Base-by-base conservation (phyloP, 2,888 invertebrate species). In the Drosophila anceps region DNA sequence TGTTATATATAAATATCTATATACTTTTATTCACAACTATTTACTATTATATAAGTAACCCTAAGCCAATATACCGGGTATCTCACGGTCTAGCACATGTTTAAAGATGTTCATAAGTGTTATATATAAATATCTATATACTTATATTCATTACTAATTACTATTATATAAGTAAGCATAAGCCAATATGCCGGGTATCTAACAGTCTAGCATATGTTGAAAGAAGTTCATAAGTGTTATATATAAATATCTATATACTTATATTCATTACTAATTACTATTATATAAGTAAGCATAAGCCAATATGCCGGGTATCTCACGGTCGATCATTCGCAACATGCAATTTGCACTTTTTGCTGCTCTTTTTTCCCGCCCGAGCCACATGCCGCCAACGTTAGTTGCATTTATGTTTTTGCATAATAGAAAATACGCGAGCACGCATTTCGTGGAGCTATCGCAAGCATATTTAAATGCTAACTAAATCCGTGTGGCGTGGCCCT, bases 391-490 rank as follows among this genome's bases (percentile, higher is more conserved):
- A 1, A 35, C 72, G 77, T 71, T 75, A 84, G 89, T 84, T 78
- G 75, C 83, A 88, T 81, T 88, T 88, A 76, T 86, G 73, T 65
- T 81, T 88, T 79, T 77, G 73, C 77, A 76, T 76, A 82, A 80
- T 74, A 71, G 77, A 68, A 67, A 58, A 69, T 69, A 53, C 15
- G 44, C 29, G 27, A 39, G 31, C 31, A 33, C 59, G 44, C 55
- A 13, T 24, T 48, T 31, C 8, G 24, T 37, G 27, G 24, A 58
- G 61, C 79, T 76, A 75, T 80, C 75, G 69, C 61, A 67, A 61
- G 71, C 69, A 69, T 70, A 74, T 84, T 84, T 87, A 82, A 89
- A 87, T 89, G 85, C 69, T 63, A 79, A 76, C 80, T 82, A 86
- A 86, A 88, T 86, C 85, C 87, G 70, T 67, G 73, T 78, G 78